phyloP scores from a whole-genome alignment of 2,797 vertebrate species.

The Halcyon chelicuti region DNA sequence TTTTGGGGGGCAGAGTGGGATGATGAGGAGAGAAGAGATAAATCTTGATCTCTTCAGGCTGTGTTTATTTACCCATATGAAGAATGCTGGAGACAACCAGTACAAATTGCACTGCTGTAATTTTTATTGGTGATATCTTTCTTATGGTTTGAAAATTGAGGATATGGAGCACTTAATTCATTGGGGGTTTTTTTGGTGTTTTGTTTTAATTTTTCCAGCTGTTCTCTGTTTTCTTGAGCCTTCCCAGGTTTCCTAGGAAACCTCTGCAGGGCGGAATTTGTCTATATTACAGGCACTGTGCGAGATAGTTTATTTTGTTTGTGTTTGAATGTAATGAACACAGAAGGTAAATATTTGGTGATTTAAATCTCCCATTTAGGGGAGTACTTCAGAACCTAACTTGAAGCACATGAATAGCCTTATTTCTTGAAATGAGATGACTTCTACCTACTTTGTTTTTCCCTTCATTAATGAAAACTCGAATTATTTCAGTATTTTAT shows the following conservation, averaged over 20 bases:
- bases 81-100: background rate
- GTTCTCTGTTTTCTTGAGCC: slow-evolving; percentile 6
- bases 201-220: background rate
- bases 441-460: background rate
- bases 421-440: background rate
- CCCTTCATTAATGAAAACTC: background rate
- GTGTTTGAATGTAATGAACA: background rate
- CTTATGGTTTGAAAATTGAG: background rate
- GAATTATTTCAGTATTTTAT: background rate
- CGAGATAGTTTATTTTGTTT: slow-evolving; percentile 7
- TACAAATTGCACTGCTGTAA: background rate
- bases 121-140: background rate
- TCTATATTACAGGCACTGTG: background rate
- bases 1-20: background rate
- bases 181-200: background rate
- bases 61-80: background rate
- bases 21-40: background rate
- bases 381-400: background rate
- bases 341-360: slow-evolving; percentile 28
- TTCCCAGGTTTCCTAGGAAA: slow-evolving; percentile 27
- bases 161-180: background rate
- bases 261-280: background rate
- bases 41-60: background rate
- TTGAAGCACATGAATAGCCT: background rate
- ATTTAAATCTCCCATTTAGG: background rate